Conservation (phyloP, 2,888 invertebrate genomes). For the Lydus trimaculatus region DNA sequence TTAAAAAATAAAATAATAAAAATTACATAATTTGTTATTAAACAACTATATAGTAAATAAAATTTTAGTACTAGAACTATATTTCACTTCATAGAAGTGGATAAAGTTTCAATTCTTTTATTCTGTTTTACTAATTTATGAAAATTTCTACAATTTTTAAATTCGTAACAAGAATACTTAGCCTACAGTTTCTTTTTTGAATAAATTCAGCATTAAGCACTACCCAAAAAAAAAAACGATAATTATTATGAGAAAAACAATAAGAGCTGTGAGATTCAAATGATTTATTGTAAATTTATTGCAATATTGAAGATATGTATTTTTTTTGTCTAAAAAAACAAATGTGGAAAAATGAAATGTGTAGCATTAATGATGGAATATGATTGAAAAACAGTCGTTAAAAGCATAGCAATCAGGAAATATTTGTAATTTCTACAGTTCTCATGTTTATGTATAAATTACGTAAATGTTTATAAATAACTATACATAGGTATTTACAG, state of each 20-base stretch:
- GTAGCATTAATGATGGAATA: not conserved
- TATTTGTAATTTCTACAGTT: conserved; percentile 45
- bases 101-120: conserved; percentile 21
- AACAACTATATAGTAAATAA: conserved; percentile 22
- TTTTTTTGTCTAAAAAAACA: too few species aligned
- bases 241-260: conserved; percentile 24
- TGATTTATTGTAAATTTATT: conserved; percentile 42
- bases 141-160: conserved; percentile 48
- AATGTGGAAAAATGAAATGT: not conserved
- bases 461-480: conserved; percentile 55
- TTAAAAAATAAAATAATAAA: not conserved
- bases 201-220: conserved; percentile 37
- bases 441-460: conserved; percentile 41
- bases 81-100: conserved; percentile 54
- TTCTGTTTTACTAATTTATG: conserved; percentile 33
- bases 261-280: conserved; percentile 22
- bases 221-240: conserved; percentile 24
- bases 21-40: not conserved
- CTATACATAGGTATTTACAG: conserved; percentile 62
- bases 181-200: conserved; percentile 43
- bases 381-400: conserved; percentile 26
- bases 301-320: conserved; percentile 53
- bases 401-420: conserved; percentile 42
- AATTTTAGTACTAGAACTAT: conserved; percentile 30
- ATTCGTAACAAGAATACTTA: conserved; percentile 58